Percentiles rank a stretch among this genome's conserved stretches.
These are phyloP conservation scores for Cheilosia vulpina DNA, from an alignment of 2,888 invertebrate genomes.

Conservation along the genomic window DNA sequence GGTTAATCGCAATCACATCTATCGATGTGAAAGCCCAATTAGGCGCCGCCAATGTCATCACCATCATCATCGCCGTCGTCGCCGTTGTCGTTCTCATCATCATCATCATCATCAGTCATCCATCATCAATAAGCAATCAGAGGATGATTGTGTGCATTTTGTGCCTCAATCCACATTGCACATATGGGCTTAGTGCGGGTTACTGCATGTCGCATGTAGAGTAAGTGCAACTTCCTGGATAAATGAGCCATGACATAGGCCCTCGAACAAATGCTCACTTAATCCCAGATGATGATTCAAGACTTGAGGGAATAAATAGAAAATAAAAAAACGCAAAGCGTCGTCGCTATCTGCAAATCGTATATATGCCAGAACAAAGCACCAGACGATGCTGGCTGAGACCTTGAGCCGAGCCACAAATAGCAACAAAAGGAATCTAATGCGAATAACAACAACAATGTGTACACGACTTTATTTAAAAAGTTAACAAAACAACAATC, in stretches of 20 bases:
- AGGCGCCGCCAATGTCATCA: constrained; percentile 68
- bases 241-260: constrained; percentile 35
- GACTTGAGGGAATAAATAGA: constrained; percentile 15
- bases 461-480: neutral
- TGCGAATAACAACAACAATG: constrained; percentile 7
- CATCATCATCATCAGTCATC: constrained; percentile 67
- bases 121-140: constrained; percentile 73
- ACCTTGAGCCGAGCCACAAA: constrained; percentile 67
- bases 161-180: neutral
- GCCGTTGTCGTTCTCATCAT: constrained; percentile 10
- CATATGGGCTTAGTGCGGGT: constrained; percentile 52
- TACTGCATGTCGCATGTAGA: constrained; percentile 13
- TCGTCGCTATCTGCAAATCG: constrained; percentile 38
- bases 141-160: constrained; percentile 52
- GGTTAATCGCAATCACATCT: constrained; percentile 63
- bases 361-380: constrained; percentile 45
- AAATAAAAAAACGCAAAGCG: constrained; percentile 42
- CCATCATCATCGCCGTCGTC: constrained; percentile 8
- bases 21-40: constrained; percentile 73
- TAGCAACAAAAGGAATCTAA: constrained; percentile 50
- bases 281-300: constrained; percentile 73
- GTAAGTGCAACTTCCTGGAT: constrained; percentile 69
- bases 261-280: constrained; percentile 39
- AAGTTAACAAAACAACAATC: constrained; percentile 35
- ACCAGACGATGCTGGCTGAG: constrained; percentile 64